Evolutionary conservation across 2,797 vertebrate species (phyloP), one percentile per base, ranked within the genome.

Genomic region (Aselliscus stoliczkanus): DNA sequence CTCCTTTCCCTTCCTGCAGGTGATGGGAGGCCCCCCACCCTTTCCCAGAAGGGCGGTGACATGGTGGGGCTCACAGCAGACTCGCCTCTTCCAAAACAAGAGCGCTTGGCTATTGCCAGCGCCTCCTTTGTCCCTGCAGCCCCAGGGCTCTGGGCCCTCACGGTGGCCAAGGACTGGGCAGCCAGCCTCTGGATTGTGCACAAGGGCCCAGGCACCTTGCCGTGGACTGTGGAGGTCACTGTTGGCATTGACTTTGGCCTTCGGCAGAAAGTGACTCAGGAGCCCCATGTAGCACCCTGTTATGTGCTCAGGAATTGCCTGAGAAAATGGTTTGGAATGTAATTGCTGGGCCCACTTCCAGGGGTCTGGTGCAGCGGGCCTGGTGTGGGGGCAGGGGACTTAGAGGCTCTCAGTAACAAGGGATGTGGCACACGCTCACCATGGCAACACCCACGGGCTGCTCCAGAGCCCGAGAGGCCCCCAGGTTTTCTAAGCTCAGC

Each of bases 391-490:
- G 23, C 31, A 4, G 44, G 65, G 58, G 27, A 12, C 17, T 54
- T 20, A 6, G 17, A n/a, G 64, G 34, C 5, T 69, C 21, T 75
- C 23, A 5, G 11, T 4, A 15, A 23, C 42, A 31, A 39, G 4
- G 73, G 23, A 13, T 0, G 2, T 0, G 17, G 17, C 21, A 3
- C 0, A 0, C 0, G 1, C 20, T 29, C 47, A 1, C 54, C 60
- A 0, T 1, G 9, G 42, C 90, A 47, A 7, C 21, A 7, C 52
- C n/a, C 7, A 3, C 6, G 0, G 0, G 39, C 14, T 2, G 0
- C 20, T 7, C 39, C 7, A 3, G 58, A 88, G 90, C 83, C 37
- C 0, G 0, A 0, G 13, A 39, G 73, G 79, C 58, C n/a, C 44
- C 0, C 1, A 18, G 62, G 56, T 54, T 64, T 34, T 39, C 8